A percentile compares a stretch with the other conserved stretches of the same genome.
Evolutionary conservation across 2,888 invertebrate species (phyloP).

Genomic region (Trachelus troglodyta): DNA sequence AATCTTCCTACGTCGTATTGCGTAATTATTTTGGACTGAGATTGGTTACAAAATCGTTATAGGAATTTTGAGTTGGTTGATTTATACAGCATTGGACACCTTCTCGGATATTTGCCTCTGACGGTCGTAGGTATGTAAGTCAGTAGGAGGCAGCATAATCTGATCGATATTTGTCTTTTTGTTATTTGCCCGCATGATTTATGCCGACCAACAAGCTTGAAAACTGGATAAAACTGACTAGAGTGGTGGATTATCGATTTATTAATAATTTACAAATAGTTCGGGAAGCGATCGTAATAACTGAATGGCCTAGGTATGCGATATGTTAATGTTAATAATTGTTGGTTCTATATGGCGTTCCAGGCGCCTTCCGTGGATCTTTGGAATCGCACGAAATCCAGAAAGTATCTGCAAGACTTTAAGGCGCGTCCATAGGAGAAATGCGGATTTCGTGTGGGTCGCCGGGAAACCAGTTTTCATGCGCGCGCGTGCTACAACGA

Average conservation of each 20-base stretch:
- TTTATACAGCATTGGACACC: not conserved
- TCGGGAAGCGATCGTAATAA: too few relatives aligned
- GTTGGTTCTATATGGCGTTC: not conserved
- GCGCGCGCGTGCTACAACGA: slow-evolving; percentile 3
- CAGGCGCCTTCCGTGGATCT: not conserved
- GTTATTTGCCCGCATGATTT: not conserved
- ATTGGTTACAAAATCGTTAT: not conserved
- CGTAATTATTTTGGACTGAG: not conserved
- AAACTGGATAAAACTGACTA: not conserved
- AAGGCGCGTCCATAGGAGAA: not conserved
- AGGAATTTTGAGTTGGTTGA: not conserved
- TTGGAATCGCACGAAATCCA: not conserved
- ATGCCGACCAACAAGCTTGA: not conserved
- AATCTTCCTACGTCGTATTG: not conserved
- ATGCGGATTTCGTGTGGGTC: not conserved
- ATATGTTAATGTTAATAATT: not conserved
- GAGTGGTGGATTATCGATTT: not conserved
- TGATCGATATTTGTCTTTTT: not conserved
- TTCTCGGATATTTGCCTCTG: not conserved
- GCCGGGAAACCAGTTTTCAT: not conserved
- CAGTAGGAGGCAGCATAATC: not conserved
- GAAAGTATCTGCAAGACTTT: not conserved
- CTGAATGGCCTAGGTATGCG: not conserved
- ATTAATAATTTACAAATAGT: too few relatives aligned
- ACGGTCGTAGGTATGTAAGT: not conserved